These are phyloP conservation scores for Leptinotarsa juncta DNA, from an alignment of 2,888 invertebrate species.

Conservation along the genomic window DNA sequence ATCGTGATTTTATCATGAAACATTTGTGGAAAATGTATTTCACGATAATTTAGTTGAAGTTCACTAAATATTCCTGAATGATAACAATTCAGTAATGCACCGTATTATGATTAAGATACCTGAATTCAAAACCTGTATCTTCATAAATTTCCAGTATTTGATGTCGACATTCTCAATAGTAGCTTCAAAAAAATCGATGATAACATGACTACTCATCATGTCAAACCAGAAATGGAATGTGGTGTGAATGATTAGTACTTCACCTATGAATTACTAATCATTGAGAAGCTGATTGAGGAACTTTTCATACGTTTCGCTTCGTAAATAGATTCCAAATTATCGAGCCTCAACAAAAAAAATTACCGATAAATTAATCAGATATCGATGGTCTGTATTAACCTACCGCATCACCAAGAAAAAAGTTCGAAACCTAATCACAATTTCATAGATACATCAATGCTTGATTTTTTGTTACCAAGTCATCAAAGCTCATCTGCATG, in stretches of 20 bases:
- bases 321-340: background rate
- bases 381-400: background rate
- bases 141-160: too few relatives aligned
- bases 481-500: background rate
- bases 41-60: too few relatives aligned
- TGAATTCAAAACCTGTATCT: too few relatives aligned
- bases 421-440: background rate
- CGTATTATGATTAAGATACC: too few relatives aligned
- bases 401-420: constrained; percentile 5
- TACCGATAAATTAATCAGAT: background rate
- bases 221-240: background rate
- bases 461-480: background rate
- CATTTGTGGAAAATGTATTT: too few relatives aligned
- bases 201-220: background rate
- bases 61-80: too few relatives aligned
- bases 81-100: too few relatives aligned
- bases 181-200: too few relatives aligned
- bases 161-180: too few relatives aligned
- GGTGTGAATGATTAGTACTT: too few relatives aligned
- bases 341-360: background rate
- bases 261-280: background rate
- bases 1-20: too few relatives aligned
- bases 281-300: background rate
- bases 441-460: constrained; percentile 8
- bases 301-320: background rate